A percentile compares a stretch with the other conserved stretches of the same genome.
Evolutionary conservation across 1,140 invertebrate genomes (phyloP).

Genomic region (Drosophila trapezifrons): DNA sequence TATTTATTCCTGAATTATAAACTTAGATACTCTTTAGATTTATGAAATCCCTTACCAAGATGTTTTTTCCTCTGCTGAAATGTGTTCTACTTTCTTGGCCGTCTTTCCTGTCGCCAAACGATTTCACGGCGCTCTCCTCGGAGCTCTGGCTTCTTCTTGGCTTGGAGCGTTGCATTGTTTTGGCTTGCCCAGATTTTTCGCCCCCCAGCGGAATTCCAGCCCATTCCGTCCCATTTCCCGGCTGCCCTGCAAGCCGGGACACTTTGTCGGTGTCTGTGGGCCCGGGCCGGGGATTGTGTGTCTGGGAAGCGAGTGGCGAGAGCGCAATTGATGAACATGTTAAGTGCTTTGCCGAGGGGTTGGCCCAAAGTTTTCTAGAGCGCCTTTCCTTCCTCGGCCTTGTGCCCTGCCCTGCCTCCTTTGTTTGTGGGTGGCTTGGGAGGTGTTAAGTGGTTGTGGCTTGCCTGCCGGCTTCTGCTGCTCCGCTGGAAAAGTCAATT

Average conservation of each 20-base stretch:
- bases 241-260: slow-evolving; percentile 42
- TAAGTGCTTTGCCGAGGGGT: slow-evolving; percentile 69
- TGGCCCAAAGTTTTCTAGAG: slow-evolving; percentile 62
- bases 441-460: slow-evolving; percentile 44
- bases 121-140: slow-evolving; percentile 47
- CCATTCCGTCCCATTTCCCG: slow-evolving; percentile 25
- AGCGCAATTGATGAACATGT: slow-evolving; percentile 78
- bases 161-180: slow-evolving; percentile 62
- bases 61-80: slow-evolving; percentile 28
- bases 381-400: slow-evolving; percentile 41
- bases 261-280: slow-evolving; percentile 67
- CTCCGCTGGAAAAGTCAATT: slow-evolving; percentile 69
- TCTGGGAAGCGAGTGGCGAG: slow-evolving; percentile 40
- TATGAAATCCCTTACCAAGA: neutral
- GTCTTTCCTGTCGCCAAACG: slow-evolving; percentile 48
- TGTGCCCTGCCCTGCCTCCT: slow-evolving; percentile 6
- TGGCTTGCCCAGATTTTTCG: slow-evolving; percentile 57
- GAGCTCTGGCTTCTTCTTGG: slow-evolving; percentile 9
- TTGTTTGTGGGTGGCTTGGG: slow-evolving; percentile 41
- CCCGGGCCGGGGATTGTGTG: slow-evolving; percentile 16
- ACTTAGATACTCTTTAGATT: neutral
- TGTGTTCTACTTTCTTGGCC: slow-evolving; percentile 29
- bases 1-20: neutral
- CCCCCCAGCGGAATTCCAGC: slow-evolving; percentile 23
- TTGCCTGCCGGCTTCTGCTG: slow-evolving; percentile 37